Base-by-base conservation (phyloP, 2,888 invertebrate genomes). In the Platycheirus albimanus region DNA sequence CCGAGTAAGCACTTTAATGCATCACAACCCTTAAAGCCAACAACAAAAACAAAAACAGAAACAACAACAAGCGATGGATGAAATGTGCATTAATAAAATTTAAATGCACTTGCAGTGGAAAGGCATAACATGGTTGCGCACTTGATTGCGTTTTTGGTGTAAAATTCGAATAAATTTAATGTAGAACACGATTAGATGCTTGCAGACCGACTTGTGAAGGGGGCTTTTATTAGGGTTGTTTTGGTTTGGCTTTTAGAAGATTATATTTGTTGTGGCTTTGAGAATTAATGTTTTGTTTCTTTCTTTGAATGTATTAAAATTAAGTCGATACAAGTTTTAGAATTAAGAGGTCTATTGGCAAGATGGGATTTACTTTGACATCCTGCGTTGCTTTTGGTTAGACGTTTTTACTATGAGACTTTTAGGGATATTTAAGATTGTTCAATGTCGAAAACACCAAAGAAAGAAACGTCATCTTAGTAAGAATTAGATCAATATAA, bases 61-160 rank as follows among this genome's bases (percentile, higher is more conserved):
- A 28, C 69, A 45, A 7, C 19, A 54, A 33, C 20, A 17, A 13
- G n/a, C 4, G 11, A 41, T 17, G 17, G 17, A 15, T 24, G 30
- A 38, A 41, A 24, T 33, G 8, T 19, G 71, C 71, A 66, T 71
- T 66, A 66, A 72, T 51, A 66, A 61, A 78, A 71, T 66, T 66
- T 52, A 51, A 45, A 66, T 47, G 63, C 70, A 63, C 47, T 70
- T 76, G 1, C 11, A 54, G 24, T 30, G 45, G 64, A 54, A 13
- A 54, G 3, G 33, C 6, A 11, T 17, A 10, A 20, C 20, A 19
- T 56, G 17, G 19, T 56, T 66, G 64, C 54, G 20, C 54, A 63
- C 54, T 70, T 70, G 63, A 77, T 70, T 54, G 54, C 54, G 28
- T 30, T 63, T 51, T 24, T 19, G 24, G 28, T 61, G 36, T 69